These are phyloP conservation scores for Apis laboriosa DNA, from an alignment of 1,140 invertebrate species.

Conservation along the genomic window DNA sequence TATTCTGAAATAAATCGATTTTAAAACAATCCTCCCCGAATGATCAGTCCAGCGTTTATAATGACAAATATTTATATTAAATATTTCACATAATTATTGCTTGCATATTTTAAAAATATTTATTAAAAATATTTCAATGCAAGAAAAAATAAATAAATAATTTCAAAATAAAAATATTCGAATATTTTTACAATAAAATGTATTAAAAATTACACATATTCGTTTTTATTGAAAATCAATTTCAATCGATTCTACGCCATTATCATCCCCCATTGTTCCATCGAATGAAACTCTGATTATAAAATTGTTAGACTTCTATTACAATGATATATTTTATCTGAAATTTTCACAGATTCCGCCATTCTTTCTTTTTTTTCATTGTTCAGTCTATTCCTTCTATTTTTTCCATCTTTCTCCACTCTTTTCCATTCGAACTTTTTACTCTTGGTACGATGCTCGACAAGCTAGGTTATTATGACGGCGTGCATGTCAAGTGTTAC, in stretches of 20 bases:
- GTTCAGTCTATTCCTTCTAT: neutral
- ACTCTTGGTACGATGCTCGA: conserved; percentile 4
- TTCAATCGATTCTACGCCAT: neutral
- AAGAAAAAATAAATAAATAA: neutral
- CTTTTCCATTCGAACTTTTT: conserved; percentile 5
- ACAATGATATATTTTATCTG: neutral
- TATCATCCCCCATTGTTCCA: conserved; percentile 10
- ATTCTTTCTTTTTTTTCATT: neutral
- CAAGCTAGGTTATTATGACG: neutral
- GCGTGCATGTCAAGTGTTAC: conserved; percentile 13
- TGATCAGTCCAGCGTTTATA: neutral
- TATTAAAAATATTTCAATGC: neutral
- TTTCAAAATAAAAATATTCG: neutral
- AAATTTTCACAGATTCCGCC: conserved; percentile 1
- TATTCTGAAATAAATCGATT: neutral
- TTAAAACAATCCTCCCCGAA: neutral
- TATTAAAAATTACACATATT: neutral
- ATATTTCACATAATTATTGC: neutral
- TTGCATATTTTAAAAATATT: neutral
- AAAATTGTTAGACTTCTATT: neutral
- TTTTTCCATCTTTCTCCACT: neutral
- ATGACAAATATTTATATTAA: neutral
- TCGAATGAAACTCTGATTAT: conserved; percentile 15
- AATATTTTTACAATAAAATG: neutral
- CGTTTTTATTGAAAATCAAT: neutral